Evolutionary conservation across 2,888 invertebrate species (phyloP).

Genomic region (Gastrophysa polygoni): DNA sequence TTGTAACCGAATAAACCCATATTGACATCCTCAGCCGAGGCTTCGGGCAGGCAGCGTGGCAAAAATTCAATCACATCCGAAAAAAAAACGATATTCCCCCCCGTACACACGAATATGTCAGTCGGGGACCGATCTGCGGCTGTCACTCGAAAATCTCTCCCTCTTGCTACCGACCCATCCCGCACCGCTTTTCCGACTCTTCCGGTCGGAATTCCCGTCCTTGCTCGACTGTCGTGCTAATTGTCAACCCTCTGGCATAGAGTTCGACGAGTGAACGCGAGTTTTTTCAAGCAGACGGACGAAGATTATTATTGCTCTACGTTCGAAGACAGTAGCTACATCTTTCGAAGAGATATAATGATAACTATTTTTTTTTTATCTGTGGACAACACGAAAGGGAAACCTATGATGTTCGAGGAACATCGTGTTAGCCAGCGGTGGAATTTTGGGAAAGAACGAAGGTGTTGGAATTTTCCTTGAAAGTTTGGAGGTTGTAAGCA

Average conservation of each 20-base stretch:
- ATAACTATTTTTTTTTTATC: too few relatives aligned
- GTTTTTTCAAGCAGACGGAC: not conserved
- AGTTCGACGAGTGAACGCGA: too few relatives aligned
- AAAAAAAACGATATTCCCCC: slow-evolving; percentile 32
- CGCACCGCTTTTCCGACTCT: slow-evolving; percentile 33
- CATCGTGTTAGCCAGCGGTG: too few relatives aligned
- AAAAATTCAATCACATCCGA: slow-evolving; percentile 27
- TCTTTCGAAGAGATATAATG: too few relatives aligned
- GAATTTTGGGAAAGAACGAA: too few relatives aligned
- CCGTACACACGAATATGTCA: slow-evolving; percentile 27
- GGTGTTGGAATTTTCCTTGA: too few relatives aligned
- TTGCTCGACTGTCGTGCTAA: slow-evolving; percentile 55
- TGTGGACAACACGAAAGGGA: too few relatives aligned
- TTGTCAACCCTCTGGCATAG: slow-evolving; percentile 45
- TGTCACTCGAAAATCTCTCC: slow-evolving; percentile 25
- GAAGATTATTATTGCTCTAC: too few relatives aligned
- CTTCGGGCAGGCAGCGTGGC: too few relatives aligned
- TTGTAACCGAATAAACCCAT: not conserved
- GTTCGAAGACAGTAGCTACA: too few relatives aligned
- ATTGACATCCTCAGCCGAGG: not conserved
- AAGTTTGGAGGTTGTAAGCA: too few relatives aligned
- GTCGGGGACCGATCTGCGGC: slow-evolving; percentile 23
- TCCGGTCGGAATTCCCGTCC: slow-evolving; percentile 56
- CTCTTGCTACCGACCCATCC: slow-evolving; percentile 21
- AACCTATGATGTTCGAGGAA: too few relatives aligned